Percentiles rank a stretch among this genome's conserved stretches.
Conservation (phyloP, 1,140 invertebrate species). For the Sinella curviseta region DNA sequence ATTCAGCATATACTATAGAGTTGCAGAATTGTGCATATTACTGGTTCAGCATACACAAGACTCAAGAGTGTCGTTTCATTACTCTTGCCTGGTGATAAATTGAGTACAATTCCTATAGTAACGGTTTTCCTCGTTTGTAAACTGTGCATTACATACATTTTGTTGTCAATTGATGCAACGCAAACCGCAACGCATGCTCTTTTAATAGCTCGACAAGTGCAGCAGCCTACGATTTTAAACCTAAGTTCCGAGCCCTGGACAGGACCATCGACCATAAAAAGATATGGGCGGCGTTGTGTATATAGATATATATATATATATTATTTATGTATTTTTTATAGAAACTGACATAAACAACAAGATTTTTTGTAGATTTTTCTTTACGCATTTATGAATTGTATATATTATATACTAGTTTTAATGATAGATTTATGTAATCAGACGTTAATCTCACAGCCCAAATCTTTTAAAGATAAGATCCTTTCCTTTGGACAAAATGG, state of each 20-base stretch:
- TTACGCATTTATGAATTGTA: not conserved
- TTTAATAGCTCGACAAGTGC: not conserved
- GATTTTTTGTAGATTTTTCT: not conserved
- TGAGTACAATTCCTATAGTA: no score
- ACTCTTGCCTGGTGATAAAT: no score
- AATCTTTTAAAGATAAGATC: conserved; percentile 90
- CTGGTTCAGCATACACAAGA: no score
- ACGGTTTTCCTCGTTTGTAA: no score
- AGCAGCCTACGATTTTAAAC: not conserved
- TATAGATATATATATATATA: not conserved
- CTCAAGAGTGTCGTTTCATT: no score
- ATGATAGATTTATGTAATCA: conserved; percentile 2
- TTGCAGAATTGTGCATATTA: no score
- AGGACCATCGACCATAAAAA: conserved; percentile 11
- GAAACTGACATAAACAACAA: conserved; percentile 1
- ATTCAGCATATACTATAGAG: no score
- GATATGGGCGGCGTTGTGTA: conserved; percentile 14
- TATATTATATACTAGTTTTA: not conserved
- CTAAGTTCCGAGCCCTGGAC: not conserved
- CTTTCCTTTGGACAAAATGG: conserved; percentile 77
- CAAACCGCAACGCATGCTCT: not conserved
- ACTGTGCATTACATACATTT: no score
- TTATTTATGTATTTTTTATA: not conserved
- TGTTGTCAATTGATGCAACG: no score
- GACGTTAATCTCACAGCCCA: conserved; percentile 63